Evolutionary conservation across 1,140 invertebrate genomes (phyloP).

Genomic region (Nasonia vitripennis): DNA sequence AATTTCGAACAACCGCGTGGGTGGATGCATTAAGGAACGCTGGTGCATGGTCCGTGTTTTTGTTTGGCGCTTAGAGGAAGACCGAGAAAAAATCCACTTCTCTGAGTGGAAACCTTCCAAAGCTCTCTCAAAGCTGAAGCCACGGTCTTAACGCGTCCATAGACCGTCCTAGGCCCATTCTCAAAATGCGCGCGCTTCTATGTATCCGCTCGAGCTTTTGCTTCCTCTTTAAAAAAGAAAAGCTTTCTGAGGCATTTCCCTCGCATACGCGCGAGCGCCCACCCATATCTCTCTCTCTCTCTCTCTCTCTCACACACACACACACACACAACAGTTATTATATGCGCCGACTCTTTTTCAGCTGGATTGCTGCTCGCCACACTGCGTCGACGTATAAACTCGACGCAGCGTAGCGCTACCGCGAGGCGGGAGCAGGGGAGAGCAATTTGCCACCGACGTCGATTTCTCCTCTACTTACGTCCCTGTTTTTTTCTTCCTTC

Average conservation of each 20-base stretch:
- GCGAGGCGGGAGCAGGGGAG: too few species aligned
- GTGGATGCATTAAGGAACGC: not conserved
- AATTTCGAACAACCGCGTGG: not conserved
- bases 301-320: not conserved
- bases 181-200: not conserved
- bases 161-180: not conserved
- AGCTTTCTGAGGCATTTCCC: not conserved
- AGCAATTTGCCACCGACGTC: slow-evolving; percentile 24
- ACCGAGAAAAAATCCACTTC: not conserved
- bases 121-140: not conserved
- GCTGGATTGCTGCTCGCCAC: not conserved
- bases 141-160: not conserved
- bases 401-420: too few species aligned
- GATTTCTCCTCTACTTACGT: slow-evolving; percentile 21
- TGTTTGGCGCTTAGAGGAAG: not conserved
- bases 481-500: not conserved
- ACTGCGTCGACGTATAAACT: too few species aligned
- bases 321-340: not conserved
- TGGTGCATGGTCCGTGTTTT: not conserved
- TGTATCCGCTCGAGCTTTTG: not conserved
- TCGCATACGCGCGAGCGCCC: too few species aligned
- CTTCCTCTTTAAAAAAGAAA: not conserved
- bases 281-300: too few species aligned
- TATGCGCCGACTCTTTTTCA: not conserved
- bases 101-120: not conserved